phyloP scores from a whole-genome alignment of 1,140 invertebrate genomes.

The Monomorium pharaonis region DNA sequence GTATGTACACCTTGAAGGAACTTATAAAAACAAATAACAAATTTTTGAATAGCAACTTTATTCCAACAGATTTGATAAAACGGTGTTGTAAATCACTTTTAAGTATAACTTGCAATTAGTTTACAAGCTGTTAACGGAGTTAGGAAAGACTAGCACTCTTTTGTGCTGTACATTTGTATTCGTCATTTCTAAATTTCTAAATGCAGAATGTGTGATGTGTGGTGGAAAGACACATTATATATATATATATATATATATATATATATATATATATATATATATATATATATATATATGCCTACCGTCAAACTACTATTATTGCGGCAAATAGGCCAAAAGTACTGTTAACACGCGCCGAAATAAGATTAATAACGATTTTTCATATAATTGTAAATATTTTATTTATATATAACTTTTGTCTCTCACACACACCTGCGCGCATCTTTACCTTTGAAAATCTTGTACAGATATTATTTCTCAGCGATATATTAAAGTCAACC shows the following conservation, averaged over 20 bases:
- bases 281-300: neutral
- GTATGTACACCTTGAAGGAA: neutral
- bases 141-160: neutral
- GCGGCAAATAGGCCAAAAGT: slow-evolving; percentile 50
- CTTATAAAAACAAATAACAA: slow-evolving; percentile 6
- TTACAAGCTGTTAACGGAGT: slow-evolving; percentile 21
- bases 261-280: too few species aligned
- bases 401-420: slow-evolving; percentile 30
- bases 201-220: neutral
- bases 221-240: neutral
- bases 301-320: slow-evolving; percentile 17
- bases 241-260: too few species aligned
- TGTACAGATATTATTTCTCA: slow-evolving; percentile 41
- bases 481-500: neutral
- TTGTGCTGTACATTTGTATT: slow-evolving; percentile 10
- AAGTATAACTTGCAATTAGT: slow-evolving; percentile 34
- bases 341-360: slow-evolving; percentile 33
- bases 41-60: slow-evolving; percentile 46
- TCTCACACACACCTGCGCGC: too few species aligned
- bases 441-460: slow-evolving; percentile 29
- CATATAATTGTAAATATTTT: slow-evolving; percentile 39
- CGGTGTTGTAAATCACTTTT: slow-evolving; percentile 18
- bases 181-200: neutral
- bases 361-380: slow-evolving; percentile 7
- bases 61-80: slow-evolving; percentile 53